Base-by-base conservation (phyloP, 2,888 invertebrate genomes). In the Cacoxenus indagator region DNA sequence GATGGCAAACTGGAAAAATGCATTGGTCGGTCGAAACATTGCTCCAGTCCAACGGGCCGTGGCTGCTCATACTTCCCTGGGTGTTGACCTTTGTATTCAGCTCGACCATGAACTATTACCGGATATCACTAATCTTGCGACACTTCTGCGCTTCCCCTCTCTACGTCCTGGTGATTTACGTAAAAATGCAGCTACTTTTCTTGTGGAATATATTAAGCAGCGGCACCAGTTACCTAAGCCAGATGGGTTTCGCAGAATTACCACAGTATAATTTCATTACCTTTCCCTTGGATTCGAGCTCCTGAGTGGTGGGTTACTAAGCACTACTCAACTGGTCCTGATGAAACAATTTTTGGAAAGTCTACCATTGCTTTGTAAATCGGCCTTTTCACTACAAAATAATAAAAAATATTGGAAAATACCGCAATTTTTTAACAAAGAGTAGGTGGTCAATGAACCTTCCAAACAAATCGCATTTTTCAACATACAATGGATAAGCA, bases 121-220 rank as follows among this genome's bases (percentile, higher is more conserved):
- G 65, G 1, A 45, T 78, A 0, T 67, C 80, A 55, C 11, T 79
- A 65, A 65, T 83, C 14, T 71, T 83, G 37, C 66, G 66, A 11
- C 78, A 78, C 46, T 78, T 77, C 14, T 83, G 78, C 61, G 64
- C 66, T 8, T 62, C 80, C 2, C 54, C 65, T 8, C 22, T 27
- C 57, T 66, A 74, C 9, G 67, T 78, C 1, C 3, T 72, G 0
- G 14, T 9, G 8, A 46, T 82, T 0, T 76, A 77, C 9, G 8
- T 45, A 4, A 70, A 74, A 4, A 46, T 78, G 1, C 80, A 75
- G 45, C 1, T 46, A 1, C 74, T 81, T 1, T 78, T 71, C 31
- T 6, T 79, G 45, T 26, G 19, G 68, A 68, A 4, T 66, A 59
- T 8, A 72, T 5, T 19, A 72, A 17, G 14, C 66, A 9, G 51